These are phyloP conservation scores for Encarsia formosa DNA, from an alignment of 2,888 invertebrate species.

Conservation along the genomic window DNA sequence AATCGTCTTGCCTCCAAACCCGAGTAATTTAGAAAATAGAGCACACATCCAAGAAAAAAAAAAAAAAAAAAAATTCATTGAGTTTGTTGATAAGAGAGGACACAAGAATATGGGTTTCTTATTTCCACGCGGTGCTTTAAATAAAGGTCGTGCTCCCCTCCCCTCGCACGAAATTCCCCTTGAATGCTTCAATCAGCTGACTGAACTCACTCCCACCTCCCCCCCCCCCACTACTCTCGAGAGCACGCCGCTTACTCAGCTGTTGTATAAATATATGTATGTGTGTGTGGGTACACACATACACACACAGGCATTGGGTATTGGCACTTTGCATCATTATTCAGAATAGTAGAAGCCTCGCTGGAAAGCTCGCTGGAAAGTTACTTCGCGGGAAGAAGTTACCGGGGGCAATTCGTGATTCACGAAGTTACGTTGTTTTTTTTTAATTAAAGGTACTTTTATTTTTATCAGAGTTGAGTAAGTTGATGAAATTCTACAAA, in stretches of 20 bases:
- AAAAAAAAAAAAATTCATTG: neutral
- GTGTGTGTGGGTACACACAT: slow-evolving; percentile 15
- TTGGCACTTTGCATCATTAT: too few species aligned
- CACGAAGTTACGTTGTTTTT: too few species aligned
- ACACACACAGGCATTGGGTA: neutral
- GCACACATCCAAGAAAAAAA: too few species aligned
- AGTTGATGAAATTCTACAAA: too few species aligned
- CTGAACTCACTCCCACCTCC: slow-evolving; percentile 29
- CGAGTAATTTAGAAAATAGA: too few species aligned
- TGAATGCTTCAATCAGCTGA: slow-evolving; percentile 46
- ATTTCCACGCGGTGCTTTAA: slow-evolving; percentile 38
- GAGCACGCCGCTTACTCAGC: too few species aligned
- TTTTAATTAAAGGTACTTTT: too few species aligned
- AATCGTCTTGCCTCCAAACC: neutral
- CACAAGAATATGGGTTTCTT: slow-evolving; percentile 29
- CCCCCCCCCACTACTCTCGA: slow-evolving; percentile 6
- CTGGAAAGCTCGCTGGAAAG: too few species aligned
- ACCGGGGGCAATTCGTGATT: too few species aligned
- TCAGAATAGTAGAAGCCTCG: too few species aligned
- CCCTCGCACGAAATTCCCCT: slow-evolving; percentile 34
- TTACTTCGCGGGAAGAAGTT: too few species aligned
- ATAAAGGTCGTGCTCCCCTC: slow-evolving; percentile 44
- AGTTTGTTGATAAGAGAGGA: neutral
- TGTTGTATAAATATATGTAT: slow-evolving; percentile 46
- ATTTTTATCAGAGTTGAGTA: too few species aligned